A percentile compares a stretch with the other conserved stretches of the same genome.
Conservation (phyloP, 2,113 vertebrate species). For the Gymnarchus niloticus region DNA sequence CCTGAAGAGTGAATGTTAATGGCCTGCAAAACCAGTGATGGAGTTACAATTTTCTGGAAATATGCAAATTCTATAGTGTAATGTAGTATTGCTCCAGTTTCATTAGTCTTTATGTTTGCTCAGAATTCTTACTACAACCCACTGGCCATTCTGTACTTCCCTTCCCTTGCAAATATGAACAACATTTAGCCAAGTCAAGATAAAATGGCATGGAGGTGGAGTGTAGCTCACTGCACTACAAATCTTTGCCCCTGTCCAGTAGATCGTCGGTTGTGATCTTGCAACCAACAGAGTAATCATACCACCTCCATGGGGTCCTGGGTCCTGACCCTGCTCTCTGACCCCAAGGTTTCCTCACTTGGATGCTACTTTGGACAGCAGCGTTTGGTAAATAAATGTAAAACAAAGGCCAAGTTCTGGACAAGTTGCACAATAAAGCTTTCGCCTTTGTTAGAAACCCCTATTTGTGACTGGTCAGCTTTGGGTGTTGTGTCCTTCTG, state of each 20-base stretch:
- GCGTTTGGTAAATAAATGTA: neutral
- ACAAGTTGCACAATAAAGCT: conserved; percentile 56
- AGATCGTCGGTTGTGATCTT: too few relatives aligned
- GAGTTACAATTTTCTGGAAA: neutral
- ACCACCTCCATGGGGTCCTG: too few relatives aligned
- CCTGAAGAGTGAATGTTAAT: neutral
- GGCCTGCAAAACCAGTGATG: neutral
- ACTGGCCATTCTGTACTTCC: neutral
- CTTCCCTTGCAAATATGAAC: too few relatives aligned
- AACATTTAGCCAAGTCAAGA: too few relatives aligned
- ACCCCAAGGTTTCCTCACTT: too few relatives aligned
- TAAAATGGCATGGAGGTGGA: too few relatives aligned
- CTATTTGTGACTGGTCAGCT: conserved; percentile 66
- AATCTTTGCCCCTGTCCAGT: too few relatives aligned
- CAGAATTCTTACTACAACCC: neutral
- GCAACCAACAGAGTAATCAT: too few relatives aligned
- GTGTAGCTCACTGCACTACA: too few relatives aligned
- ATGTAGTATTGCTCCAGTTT: neutral
- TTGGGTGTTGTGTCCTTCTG: conserved; percentile 67
- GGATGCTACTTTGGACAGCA: too few relatives aligned
- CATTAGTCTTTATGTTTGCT: neutral
- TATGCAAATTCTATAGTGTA: neutral
- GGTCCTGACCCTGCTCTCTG: too few relatives aligned
- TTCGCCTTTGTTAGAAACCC: conserved; percentile 60
- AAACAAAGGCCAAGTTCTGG: neutral